phyloP scores from a whole-genome alignment of 92 coral and sea anemone genomes.

The Porites rus region DNA sequence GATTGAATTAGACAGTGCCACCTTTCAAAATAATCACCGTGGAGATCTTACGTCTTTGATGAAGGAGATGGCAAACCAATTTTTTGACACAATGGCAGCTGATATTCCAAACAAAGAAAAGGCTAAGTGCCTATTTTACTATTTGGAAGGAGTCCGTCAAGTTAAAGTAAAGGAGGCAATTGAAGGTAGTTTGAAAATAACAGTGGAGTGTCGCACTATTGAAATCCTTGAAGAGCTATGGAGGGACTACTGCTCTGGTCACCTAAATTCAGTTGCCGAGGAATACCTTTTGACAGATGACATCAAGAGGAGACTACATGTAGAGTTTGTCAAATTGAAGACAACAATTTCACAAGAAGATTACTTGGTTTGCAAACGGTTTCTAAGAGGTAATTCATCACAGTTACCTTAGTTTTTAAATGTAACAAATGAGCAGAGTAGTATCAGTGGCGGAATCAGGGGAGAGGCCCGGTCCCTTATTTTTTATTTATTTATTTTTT shows the following conservation, averaged over 20 bases:
- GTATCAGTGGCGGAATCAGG: no score
- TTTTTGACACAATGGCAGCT: no score
- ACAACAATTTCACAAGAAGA: background rate
- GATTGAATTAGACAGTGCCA: no score
- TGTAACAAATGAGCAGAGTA: no score
- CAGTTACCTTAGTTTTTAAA: no score
- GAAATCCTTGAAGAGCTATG: background rate
- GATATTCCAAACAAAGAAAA: no score
- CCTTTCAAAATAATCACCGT: no score
- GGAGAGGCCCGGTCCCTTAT: no score
- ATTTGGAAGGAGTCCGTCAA: background rate
- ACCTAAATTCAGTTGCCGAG: background rate
- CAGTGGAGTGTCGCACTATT: background rate
- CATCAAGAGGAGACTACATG: background rate
- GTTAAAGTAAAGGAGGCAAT: background rate
- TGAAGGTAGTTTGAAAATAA: background rate
- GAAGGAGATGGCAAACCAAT: no score
- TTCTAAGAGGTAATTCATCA: background rate
- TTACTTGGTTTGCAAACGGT: background rate
- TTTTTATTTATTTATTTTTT: no score
- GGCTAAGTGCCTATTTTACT: background rate
- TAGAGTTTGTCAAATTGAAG: background rate
- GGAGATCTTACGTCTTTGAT: no score
- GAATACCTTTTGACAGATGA: slow-evolving; percentile 3
- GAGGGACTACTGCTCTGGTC: background rate